phyloP scores from a whole-genome alignment of 2,797 vertebrate genomes.

The Neostethus bicornis region DNA sequence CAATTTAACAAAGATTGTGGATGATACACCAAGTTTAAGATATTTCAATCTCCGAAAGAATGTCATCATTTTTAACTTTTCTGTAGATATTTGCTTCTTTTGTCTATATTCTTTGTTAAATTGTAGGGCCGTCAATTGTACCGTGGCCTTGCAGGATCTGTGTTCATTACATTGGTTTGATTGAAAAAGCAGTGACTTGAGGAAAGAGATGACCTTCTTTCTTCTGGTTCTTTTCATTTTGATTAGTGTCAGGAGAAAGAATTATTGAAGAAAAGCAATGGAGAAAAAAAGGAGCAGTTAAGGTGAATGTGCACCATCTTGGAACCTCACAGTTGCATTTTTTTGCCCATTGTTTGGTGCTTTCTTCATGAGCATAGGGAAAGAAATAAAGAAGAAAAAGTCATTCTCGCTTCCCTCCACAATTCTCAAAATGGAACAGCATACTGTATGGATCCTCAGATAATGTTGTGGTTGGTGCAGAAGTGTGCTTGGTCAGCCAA shows the following conservation, averaged over 20 bases:
- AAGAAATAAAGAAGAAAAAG: not conserved
- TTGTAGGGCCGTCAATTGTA: conserved; percentile 29
- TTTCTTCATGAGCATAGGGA: not conserved
- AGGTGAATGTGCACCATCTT: conserved; percentile 26
- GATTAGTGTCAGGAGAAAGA: conserved; percentile 36
- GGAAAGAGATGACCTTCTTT: conserved; percentile 52
- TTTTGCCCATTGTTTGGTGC: conserved; percentile 24
- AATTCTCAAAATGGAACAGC: conserved; percentile 42
- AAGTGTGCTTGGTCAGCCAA: conserved; percentile 66
- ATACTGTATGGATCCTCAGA: conserved; percentile 53
- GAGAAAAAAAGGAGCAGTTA: conserved; percentile 8
- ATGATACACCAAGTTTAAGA: conserved; percentile 38
- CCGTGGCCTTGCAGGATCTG: conserved; percentile 49
- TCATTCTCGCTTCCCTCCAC: conserved; percentile 14
- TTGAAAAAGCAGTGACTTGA: conserved; percentile 55
- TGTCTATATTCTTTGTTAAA: conserved; percentile 36
- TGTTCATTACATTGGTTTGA: conserved; percentile 61
- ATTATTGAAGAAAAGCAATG: conserved; percentile 15
- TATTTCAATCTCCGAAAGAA: conserved; percentile 39
- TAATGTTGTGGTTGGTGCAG: conserved; percentile 56
- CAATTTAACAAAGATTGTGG: conserved; percentile 37
- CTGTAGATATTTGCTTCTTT: conserved; percentile 20
- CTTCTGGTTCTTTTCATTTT: conserved; percentile 31
- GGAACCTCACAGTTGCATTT: conserved; percentile 23
- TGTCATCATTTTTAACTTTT: conserved; percentile 24